Percentiles rank a stretch among this genome's conserved stretches.
Conservation (phyloP, 2,113 vertebrate genomes). For the Brienomyrus longianalis region DNA sequence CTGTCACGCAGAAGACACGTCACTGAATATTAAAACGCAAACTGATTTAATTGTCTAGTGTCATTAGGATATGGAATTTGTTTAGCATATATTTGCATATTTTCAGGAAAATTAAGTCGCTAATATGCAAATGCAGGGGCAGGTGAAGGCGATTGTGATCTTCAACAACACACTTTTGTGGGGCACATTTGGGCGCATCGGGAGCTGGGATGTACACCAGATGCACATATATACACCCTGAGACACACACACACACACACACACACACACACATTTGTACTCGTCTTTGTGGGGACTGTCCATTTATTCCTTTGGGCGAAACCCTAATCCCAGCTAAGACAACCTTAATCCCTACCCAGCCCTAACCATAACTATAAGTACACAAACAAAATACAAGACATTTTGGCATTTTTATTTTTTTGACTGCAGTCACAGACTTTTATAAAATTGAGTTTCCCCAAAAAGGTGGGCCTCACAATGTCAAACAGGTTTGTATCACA, state of each 20-base stretch:
- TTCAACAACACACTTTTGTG: neutral
- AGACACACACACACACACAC: neutral
- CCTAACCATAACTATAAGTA: neutral
- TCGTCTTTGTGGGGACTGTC: neutral
- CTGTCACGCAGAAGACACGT: neutral
- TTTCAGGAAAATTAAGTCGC: slow-evolving; percentile 7
- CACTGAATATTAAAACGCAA: neutral
- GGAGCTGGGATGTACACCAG: neutral
- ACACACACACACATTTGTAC: neutral
- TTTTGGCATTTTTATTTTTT: neutral
- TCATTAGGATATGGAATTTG: slow-evolving; percentile 6
- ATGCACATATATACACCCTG: neutral
- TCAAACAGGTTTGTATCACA: neutral
- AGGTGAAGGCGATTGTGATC: slow-evolving; percentile 7
- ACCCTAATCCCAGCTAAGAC: neutral
- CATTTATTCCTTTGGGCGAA: neutral
- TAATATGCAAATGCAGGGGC: neutral
- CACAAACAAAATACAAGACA: neutral
- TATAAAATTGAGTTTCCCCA: neutral
- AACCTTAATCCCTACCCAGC: neutral
- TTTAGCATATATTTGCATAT: slow-evolving; percentile 16
- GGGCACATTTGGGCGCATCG: neutral
- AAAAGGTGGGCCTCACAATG: neutral
- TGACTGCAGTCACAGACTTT: neutral
- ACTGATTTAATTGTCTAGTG: slow-evolving; percentile 13